Conservation (phyloP, 2,797 vertebrate genomes). For the Poecilia picta region DNA sequence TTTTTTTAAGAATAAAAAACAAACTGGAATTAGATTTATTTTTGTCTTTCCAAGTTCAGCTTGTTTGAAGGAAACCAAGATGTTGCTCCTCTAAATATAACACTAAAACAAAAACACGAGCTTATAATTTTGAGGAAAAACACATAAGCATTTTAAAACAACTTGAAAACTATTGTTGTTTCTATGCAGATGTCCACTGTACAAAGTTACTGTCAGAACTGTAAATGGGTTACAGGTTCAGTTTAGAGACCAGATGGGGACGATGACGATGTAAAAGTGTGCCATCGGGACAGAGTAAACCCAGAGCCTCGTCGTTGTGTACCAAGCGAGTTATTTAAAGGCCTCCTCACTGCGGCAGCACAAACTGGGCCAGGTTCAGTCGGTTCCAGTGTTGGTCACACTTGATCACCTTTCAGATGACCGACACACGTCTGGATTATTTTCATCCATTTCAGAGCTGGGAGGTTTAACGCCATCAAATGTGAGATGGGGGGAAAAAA, state of each 20-base stretch:
- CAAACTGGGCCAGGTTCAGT: constrained; percentile 66
- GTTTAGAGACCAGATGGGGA: constrained; percentile 52
- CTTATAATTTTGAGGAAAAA: background rate
- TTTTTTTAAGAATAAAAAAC: background rate
- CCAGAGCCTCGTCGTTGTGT: constrained; percentile 34
- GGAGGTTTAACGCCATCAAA: constrained; percentile 23
- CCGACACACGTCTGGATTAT: constrained; percentile 4
- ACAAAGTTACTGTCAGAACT: constrained; percentile 41
- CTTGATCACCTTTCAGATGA: constrained; percentile 42
- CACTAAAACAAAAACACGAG: constrained; percentile 27
- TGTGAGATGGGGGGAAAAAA: background rate
- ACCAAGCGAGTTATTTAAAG: constrained; percentile 73
- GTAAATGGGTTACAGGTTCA: constrained; percentile 67
- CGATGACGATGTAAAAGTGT: constrained; percentile 49
- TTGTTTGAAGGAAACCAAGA: background rate
- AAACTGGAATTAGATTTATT: background rate
- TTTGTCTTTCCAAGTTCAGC: background rate
- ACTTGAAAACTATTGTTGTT: background rate
- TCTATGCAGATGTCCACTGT: background rate
- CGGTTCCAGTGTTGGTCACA: constrained; percentile 30
- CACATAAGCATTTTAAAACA: background rate
- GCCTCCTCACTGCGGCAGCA: constrained; percentile 53
- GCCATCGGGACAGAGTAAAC: constrained; percentile 39
- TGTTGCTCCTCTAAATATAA: constrained; percentile 44
- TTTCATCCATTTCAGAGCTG: constrained; percentile 9